Conservation (phyloP, 2,888 invertebrate species). For the Stomorhina lunata region DNA sequence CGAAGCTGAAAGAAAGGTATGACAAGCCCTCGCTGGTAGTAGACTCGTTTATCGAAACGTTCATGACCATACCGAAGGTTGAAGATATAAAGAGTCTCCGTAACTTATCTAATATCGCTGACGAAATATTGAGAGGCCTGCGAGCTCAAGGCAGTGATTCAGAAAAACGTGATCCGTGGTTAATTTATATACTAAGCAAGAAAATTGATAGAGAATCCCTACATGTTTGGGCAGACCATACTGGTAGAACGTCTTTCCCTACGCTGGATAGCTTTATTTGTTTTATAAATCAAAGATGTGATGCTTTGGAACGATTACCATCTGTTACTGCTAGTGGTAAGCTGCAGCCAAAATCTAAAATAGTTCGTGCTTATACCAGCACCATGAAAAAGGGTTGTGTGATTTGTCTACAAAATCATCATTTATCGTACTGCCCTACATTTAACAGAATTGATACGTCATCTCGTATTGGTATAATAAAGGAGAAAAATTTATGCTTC, state of each 20-base stretch:
- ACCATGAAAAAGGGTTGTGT: conserved; percentile 1
- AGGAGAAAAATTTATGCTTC: conserved; percentile 3
- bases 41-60: conserved; percentile 41
- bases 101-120: conserved; percentile 24
- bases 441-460: background rate
- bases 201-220: conserved; percentile 39
- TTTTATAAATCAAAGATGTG: conserved; percentile 34
- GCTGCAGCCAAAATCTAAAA: background rate
- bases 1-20: conserved; percentile 41
- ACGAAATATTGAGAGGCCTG: conserved; percentile 45
- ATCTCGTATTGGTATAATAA: background rate
- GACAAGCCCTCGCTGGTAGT: conserved; percentile 45
- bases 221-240: conserved; percentile 32
- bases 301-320: no score
- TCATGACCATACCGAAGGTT: conserved; percentile 22
- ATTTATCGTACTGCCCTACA: background rate
- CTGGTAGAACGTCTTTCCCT: no score
- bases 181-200: conserved; percentile 32
- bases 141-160: conserved; percentile 22
- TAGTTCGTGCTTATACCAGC: background rate
- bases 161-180: conserved; percentile 43
- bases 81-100: background rate
- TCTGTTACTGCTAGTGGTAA: conserved; percentile 1
- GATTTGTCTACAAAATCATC: background rate
- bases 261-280: conserved; percentile 28